A percentile compares a stretch with the other conserved stretches of the same genome.
Conservation (phyloP, 2,888 invertebrate genomes). For the Philhelius pedissequus region DNA sequence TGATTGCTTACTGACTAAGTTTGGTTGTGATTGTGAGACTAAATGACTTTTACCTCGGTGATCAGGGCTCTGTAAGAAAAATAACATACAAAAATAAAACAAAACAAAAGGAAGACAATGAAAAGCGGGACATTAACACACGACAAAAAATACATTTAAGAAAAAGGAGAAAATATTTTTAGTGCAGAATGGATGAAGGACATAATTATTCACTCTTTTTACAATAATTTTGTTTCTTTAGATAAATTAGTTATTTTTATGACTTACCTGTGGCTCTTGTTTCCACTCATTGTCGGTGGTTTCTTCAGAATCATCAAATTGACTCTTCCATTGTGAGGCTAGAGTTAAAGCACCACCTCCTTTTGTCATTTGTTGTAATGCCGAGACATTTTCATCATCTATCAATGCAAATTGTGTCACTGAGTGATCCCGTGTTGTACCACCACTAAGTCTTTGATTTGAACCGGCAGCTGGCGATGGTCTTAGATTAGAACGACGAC, state of each 20-base stretch:
- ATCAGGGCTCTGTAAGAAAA: slow-evolving; percentile 77
- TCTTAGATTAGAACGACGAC: slow-evolving; percentile 76
- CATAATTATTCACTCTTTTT: slow-evolving; percentile 2
- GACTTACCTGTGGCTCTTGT: slow-evolving; percentile 83
- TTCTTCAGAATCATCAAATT: slow-evolving; percentile 97
- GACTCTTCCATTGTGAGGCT: slow-evolving; percentile 97
- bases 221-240: not conserved
- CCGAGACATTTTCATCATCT: slow-evolving; percentile 95
- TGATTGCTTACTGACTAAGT: slow-evolving; percentile 73
- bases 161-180: not conserved
- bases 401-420: slow-evolving; percentile 94
- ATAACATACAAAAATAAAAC: slow-evolving; percentile 48
- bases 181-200: slow-evolving; percentile 2
- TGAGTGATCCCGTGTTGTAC: slow-evolving; percentile 86
- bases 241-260: not conserved
- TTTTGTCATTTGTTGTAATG: slow-evolving; percentile 92
- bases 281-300: slow-evolving; percentile 97
- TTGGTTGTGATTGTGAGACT: slow-evolving; percentile 76
- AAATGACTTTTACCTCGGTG: slow-evolving; percentile 76
- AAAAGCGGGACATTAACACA: not conserved
- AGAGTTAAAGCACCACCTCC: slow-evolving; percentile 93
- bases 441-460: slow-evolving; percentile 74
- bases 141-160: not conserved
- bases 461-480: slow-evolving; percentile 72
- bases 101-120: slow-evolving; percentile 21